These are phyloP conservation scores for Megaceryle maxima DNA, from an alignment of 2,113 vertebrate genomes.

Conservation along the genomic window DNA sequence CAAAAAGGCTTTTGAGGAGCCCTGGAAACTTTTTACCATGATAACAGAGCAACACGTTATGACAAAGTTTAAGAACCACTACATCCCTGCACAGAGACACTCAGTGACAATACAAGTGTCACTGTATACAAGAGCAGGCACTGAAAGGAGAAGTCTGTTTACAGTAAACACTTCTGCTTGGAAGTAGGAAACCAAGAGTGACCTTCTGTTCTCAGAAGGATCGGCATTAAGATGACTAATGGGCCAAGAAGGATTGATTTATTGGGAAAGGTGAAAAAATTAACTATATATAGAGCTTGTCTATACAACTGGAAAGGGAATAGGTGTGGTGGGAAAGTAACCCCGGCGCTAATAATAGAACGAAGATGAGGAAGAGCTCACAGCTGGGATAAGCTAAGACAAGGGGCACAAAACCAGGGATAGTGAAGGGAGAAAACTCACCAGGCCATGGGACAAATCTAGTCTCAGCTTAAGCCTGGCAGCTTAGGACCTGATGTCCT, in stretches of 20 bases:
- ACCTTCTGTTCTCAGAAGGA: slow-evolving; percentile 57
- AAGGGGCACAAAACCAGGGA: neutral
- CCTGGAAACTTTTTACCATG: slow-evolving; percentile 11
- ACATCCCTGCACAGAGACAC: slow-evolving; percentile 33
- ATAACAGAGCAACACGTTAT: slow-evolving; percentile 8
- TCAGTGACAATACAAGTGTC: slow-evolving; percentile 57
- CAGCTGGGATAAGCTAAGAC: neutral
- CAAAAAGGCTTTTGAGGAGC: slow-evolving; percentile 34
- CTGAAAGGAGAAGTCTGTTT: slow-evolving; percentile 59
- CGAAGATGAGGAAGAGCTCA: neutral
- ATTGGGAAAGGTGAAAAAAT: slow-evolving; percentile 47
- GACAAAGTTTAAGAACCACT: slow-evolving; percentile 64
- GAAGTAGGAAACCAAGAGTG: slow-evolving; percentile 40
- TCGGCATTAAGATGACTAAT: slow-evolving; percentile 43
- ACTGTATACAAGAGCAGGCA: slow-evolving; percentile 18
- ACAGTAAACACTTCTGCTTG: slow-evolving; percentile 66
- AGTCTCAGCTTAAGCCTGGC: neutral
- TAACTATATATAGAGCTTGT: slow-evolving; percentile 23
- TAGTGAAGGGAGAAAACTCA: neutral
- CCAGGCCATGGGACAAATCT: neutral
- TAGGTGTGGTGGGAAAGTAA: slow-evolving; percentile 49
- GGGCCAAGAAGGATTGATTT: slow-evolving; percentile 56
- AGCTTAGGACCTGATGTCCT: neutral
- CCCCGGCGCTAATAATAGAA: neutral
- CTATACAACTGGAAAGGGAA: slow-evolving; percentile 16